Evolutionary conservation across 2,113 vertebrate species (phyloP).

Genomic region (Prunella himalayana): DNA sequence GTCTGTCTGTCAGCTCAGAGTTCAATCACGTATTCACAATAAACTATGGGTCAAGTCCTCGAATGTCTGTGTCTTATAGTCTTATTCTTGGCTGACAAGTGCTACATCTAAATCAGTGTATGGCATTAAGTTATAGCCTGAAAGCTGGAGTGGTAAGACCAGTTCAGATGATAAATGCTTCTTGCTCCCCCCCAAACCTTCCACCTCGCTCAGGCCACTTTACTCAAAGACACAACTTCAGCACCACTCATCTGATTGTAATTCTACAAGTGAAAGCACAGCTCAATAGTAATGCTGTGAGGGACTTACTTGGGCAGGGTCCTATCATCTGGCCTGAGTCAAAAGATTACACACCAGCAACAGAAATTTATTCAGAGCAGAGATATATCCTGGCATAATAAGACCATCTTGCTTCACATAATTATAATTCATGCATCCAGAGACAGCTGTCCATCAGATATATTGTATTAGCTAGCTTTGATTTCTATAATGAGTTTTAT

Average conservation of each 20-base stretch:
- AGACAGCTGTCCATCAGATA: constrained; percentile 55
- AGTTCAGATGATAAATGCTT: neutral
- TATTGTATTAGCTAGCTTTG: constrained; percentile 33
- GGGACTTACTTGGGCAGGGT: neutral
- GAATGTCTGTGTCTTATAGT: constrained; percentile 42
- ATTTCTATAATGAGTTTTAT: constrained; percentile 60
- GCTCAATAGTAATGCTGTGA: neutral
- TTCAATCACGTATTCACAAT: constrained; percentile 55
- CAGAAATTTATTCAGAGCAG: constrained; percentile 48
- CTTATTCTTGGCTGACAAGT: constrained; percentile 56
- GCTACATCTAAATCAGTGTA: constrained; percentile 59
- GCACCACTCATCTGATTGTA: neutral
- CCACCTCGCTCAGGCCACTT: neutral
- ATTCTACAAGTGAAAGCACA: neutral
- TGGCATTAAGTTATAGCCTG: constrained; percentile 45
- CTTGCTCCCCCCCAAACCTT: neutral
- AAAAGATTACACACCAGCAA: constrained; percentile 36
- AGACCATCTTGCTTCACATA: constrained; percentile 17
- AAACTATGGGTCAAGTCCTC: constrained; percentile 57
- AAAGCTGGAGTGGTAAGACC: constrained; percentile 2
- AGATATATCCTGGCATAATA: constrained; percentile 38
- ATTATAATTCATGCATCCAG: constrained; percentile 42
- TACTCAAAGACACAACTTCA: neutral
- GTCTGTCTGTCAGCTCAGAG: constrained; percentile 53
- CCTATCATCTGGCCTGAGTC: constrained; percentile 2